phyloP scores from a whole-genome alignment of 2,797 vertebrate species.

The Aldrovandia affinis region DNA sequence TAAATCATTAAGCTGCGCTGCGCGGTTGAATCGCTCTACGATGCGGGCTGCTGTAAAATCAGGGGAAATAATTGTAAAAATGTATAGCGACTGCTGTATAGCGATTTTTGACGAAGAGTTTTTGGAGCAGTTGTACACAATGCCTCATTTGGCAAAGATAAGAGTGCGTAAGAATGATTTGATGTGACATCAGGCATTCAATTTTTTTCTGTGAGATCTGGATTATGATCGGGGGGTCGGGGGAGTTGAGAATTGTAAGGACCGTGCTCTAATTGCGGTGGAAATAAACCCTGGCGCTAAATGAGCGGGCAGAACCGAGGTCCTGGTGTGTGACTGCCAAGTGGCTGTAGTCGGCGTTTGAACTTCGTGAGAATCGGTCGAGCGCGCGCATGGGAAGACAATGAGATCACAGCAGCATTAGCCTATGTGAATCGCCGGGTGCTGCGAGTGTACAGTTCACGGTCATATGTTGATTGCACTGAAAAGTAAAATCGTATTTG shows the following conservation, averaged over 20 bases:
- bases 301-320: slow-evolving; percentile 17
- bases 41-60: neutral
- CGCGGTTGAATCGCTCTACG: neutral
- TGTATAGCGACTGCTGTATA: neutral
- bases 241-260: slow-evolving; percentile 10
- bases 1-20: slow-evolving; percentile 65
- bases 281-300: slow-evolving; percentile 2
- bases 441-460: neutral
- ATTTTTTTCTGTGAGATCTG: neutral
- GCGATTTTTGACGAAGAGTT: neutral
- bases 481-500: neutral
- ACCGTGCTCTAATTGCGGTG: slow-evolving; percentile 16
- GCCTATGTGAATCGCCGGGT: slow-evolving; percentile 4
- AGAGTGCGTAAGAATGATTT: slow-evolving; percentile 5
- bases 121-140: neutral
- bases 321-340: slow-evolving; percentile 9
- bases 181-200: slow-evolving; percentile 19
- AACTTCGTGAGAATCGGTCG: slow-evolving; percentile 18
- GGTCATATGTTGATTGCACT: neutral
- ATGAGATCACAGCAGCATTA: neutral
- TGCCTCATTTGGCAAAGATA: slow-evolving; percentile 25
- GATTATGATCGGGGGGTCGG: slow-evolving; percentile 13
- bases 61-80: neutral
- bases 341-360: slow-evolving; percentile 18
- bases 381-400: slow-evolving; percentile 15